A percentile compares a stretch with the other conserved stretches of the same genome.
Conservation (phyloP, 2,888 invertebrate species). For the Sepioteuthis lessoniana region DNA sequence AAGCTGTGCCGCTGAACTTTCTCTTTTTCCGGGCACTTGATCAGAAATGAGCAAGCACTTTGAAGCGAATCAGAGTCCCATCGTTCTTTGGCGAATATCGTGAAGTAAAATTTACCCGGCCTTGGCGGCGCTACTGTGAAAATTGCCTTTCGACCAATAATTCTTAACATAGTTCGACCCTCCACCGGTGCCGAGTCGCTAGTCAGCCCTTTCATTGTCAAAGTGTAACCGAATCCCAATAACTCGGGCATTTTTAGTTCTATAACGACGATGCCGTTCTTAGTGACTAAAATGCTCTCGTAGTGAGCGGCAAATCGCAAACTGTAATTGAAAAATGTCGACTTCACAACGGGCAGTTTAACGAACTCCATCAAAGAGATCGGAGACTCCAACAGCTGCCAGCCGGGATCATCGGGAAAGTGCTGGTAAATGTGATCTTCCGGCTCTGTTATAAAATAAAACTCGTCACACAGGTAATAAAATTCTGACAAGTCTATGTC, state of each 20-base stretch:
- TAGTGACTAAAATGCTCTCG: slow-evolving; percentile 69
- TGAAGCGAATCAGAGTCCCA: slow-evolving; percentile 72
- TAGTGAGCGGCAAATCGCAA: slow-evolving; percentile 68
- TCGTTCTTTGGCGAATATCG: slow-evolving; percentile 72
- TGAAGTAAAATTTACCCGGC: slow-evolving; percentile 75
- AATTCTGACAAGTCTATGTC: slow-evolving; percentile 56
- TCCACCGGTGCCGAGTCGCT: slow-evolving; percentile 62
- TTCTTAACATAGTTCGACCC: slow-evolving; percentile 68
- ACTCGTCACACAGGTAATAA: slow-evolving; percentile 74
- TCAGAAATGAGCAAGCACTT: slow-evolving; percentile 71
- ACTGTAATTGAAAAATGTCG: slow-evolving; percentile 75
- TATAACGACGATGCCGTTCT: slow-evolving; percentile 67
- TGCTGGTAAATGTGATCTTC: slow-evolving; percentile 75
- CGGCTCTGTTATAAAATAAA: slow-evolving; percentile 74
- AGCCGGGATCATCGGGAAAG: slow-evolving; percentile 73
- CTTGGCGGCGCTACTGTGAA: slow-evolving; percentile 75
- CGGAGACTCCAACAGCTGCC: slow-evolving; percentile 77
- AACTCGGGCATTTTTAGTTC: slow-evolving; percentile 67
- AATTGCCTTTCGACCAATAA: slow-evolving; percentile 68
- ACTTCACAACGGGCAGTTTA: slow-evolving; percentile 75
- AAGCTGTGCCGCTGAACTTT: slow-evolving; percentile 65
- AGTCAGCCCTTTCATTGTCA: slow-evolving; percentile 66
- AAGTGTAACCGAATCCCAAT: slow-evolving; percentile 69
- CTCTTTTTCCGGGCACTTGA: slow-evolving; percentile 67
- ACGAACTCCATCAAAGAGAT: slow-evolving; percentile 76